Evolutionary conservation across 2,888 invertebrate genomes (phyloP).

Genomic region (Neoaliturus tenellus): DNA sequence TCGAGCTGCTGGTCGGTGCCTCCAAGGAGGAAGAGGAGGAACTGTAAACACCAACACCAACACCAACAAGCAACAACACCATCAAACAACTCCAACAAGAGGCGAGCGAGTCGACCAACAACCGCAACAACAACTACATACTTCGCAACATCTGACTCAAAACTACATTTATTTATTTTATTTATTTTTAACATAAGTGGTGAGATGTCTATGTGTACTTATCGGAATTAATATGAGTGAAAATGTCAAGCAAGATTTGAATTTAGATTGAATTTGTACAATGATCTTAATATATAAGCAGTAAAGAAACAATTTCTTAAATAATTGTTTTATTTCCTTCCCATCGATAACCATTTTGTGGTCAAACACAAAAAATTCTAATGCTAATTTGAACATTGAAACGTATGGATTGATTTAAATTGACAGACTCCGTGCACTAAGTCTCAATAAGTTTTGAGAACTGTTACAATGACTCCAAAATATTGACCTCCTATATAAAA

Average conservation of each 20-base stretch:
- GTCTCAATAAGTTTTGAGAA: too few relatives aligned
- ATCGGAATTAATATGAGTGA: conserved; percentile 49
- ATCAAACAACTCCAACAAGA: conserved; percentile 47
- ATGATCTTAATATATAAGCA: conserved; percentile 47
- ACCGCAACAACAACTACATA: not conserved
- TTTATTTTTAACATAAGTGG: conserved; percentile 44
- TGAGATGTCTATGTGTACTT: conserved; percentile 53
- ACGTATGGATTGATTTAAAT: too few relatives aligned
- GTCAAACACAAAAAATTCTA: too few relatives aligned
- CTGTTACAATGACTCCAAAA: too few relatives aligned
- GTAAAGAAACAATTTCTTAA: conserved; percentile 44
- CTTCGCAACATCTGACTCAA: conserved; percentile 11
- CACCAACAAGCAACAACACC: conserved; percentile 36
- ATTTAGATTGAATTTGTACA: conserved; percentile 9
- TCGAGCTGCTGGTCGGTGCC: conserved; percentile 92
- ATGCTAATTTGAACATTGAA: too few relatives aligned
- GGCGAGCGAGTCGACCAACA: conserved; percentile 25
- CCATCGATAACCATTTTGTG: too few relatives aligned
- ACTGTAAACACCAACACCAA: conserved; percentile 31
- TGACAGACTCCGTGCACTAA: too few relatives aligned
- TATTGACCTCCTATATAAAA: too few relatives aligned
- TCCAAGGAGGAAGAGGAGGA: conserved; percentile 81
- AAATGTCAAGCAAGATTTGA: conserved; percentile 51
- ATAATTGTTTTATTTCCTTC: not conserved
- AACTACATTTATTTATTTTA: conserved; percentile 27